These are phyloP conservation scores for Chrysina gloriosa DNA, from an alignment of 2,888 invertebrate species.

Conservation along the genomic window DNA sequence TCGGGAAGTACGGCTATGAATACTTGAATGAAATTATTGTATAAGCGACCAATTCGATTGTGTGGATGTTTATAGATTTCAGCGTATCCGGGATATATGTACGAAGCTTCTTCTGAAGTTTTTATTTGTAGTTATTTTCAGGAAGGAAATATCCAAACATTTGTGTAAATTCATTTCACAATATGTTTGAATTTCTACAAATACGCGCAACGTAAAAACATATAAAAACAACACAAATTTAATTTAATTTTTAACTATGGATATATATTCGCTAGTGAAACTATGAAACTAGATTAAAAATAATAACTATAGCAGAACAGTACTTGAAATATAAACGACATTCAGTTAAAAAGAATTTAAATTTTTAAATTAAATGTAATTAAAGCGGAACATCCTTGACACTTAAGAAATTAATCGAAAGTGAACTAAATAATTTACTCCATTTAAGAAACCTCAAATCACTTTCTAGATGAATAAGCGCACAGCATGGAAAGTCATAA, in stretches of 20 bases:
- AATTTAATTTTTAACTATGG: no score
- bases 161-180: not conserved
- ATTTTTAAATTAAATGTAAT: no score
- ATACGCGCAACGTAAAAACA: no score
- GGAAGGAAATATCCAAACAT: not conserved
- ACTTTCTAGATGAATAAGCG: conserved; percentile 28
- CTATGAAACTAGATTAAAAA: no score
- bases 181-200: no score
- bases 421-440: not conserved
- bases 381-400: not conserved
- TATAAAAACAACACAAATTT: no score
- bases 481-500: not conserved
- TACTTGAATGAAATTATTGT: not conserved
- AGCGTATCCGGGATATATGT: not conserved
- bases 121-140: not conserved
- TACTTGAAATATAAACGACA: not conserved
- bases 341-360: no score
- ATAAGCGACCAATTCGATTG: not conserved
- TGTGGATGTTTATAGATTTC: not conserved
- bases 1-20: conserved; percentile 10
- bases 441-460: not conserved
- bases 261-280: no score
- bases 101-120: not conserved
- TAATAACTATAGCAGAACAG: no score
- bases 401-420: conserved; percentile 7